Conservation (phyloP, 2,888 invertebrate genomes). For the Drosophila anomalata region DNA sequence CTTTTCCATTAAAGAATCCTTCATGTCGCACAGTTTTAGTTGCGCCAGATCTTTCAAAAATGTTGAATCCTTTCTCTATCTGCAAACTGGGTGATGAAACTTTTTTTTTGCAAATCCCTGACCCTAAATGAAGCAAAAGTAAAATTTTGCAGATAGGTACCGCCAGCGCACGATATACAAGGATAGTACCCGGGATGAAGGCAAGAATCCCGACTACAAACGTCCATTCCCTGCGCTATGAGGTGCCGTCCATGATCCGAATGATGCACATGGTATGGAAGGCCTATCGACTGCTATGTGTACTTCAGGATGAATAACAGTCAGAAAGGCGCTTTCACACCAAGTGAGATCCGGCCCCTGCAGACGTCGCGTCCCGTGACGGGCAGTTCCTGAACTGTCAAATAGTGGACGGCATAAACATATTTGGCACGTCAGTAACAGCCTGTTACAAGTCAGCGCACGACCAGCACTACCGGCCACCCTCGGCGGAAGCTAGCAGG, state of each 20-base stretch:
- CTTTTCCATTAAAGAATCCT: no score
- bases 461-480: neutral
- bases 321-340: conserved; percentile 45
- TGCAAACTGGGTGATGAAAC: no score
- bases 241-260: neutral
- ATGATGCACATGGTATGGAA: conserved; percentile 23
- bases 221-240: no score
- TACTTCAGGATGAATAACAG: conserved; percentile 44
- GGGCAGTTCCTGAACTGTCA: conserved; percentile 57
- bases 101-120: no score
- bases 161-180: no score
- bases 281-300: conserved; percentile 49
- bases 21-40: no score
- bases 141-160: no score
- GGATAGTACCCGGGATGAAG: no score
- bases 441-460: conserved; percentile 40
- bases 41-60: no score
- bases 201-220: no score
- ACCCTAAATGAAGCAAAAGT: no score
- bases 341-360: conserved; percentile 18
- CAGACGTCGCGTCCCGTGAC: conserved; percentile 39
- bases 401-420: conserved; percentile 43
- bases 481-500: neutral
- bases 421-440: conserved; percentile 61
- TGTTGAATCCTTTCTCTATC: no score